Evolutionary conservation across 2,113 vertebrate genomes (phyloP).

Genomic region (Sterrhoptilus dennistouni): DNA sequence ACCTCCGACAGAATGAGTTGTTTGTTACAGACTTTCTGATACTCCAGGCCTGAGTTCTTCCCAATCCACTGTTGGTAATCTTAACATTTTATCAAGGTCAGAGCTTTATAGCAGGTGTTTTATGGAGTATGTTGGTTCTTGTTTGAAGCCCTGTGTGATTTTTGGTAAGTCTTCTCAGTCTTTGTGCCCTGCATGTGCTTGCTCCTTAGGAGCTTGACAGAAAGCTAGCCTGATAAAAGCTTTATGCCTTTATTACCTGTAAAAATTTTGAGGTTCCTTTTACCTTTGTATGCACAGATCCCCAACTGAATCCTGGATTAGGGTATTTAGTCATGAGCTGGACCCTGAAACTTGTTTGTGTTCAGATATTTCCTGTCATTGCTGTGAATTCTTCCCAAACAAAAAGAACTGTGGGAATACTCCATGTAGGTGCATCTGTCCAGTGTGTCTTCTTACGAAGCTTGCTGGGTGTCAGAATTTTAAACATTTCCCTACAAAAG

Average conservation of each 20-base stretch:
- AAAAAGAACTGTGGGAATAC: background rate
- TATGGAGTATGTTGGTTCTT: background rate
- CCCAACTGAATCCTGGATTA: background rate
- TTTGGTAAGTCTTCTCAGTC: background rate
- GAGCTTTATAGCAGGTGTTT: background rate
- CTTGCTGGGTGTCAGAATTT: background rate
- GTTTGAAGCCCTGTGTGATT: background rate
- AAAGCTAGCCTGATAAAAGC: background rate
- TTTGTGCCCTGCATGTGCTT: background rate
- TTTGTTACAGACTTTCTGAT: background rate
- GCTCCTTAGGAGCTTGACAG: background rate
- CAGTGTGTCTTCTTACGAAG: background rate
- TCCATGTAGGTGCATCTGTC: background rate
- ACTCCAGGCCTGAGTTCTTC: background rate
- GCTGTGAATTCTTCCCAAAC: background rate
- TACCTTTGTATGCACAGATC: background rate
- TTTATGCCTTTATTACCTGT: background rate
- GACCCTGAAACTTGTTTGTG: background rate
- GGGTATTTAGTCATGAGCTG: background rate
- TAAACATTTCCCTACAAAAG: background rate
- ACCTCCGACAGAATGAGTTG: background rate
- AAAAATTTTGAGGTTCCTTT: background rate
- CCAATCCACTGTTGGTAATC: background rate
- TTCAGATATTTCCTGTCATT: background rate
- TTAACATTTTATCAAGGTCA: background rate